Base-by-base conservation (phyloP, 2,797 vertebrate genomes). In the Ctenochaetus hawaiiensis region DNA sequence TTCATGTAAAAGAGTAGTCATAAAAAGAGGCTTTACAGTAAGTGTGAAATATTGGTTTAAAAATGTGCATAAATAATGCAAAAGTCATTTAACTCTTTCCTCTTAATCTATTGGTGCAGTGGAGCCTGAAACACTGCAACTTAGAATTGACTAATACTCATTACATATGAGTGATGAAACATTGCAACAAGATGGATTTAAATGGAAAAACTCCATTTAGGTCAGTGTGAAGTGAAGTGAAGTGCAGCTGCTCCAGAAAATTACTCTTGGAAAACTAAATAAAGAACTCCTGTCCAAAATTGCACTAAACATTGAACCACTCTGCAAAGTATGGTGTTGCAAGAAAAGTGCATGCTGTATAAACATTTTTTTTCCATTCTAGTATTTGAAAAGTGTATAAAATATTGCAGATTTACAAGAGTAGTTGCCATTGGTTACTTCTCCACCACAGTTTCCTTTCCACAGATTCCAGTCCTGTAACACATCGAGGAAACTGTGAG, bases 401-500 rank as follows among this genome's bases (percentile, higher is more conserved):
- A 47, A 57, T 47, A 23, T 30, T 48, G 11, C 2, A 51, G 14
- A 34, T 16, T n/a, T 34, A 54, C 30, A 2, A 26, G 39, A 70
- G 44, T 26, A 59, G 41, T 47, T 26, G 41, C 5, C 34, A 5
- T 20, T 66, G 44, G 18, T 80, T 18, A 7, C 8, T 51, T 43
- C 52, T 23, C 67, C 51, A 8, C 26, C n/a, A 10, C 49, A 8
- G 4, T 77, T 75, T 45, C 71, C 56, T 58, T 37, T 12, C 17
- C 60, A 41, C 43, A 75, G 58, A 82, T 81, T 83, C 62, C 69
- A 75, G 45, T 51, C 56, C 71, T n/a, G 10, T 49, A 74, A 78
- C 66, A 52, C 77, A 78, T 44, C 11, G 30, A 16, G 65, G 87
- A 90, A 88, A 81, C 70, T 64, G 83, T 18, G 43, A 59, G 66